Conservation (phyloP, 2,888 invertebrate species). For the Yponomeuta plumbellus region DNA sequence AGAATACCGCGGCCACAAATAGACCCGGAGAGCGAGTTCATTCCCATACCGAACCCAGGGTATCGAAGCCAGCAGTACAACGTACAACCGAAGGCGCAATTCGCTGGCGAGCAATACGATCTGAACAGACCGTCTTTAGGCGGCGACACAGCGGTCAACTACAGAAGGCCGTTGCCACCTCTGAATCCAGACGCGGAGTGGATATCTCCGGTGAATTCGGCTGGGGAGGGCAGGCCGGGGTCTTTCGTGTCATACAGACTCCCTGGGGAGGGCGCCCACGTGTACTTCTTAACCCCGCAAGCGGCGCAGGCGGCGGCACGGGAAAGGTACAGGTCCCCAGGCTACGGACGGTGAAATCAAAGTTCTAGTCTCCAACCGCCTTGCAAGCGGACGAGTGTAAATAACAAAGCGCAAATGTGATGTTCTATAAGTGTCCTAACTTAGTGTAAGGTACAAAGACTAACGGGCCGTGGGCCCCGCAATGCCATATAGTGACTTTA, state of each 20-base stretch:
- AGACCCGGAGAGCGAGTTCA: conserved; percentile 82
- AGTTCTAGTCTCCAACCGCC: conserved; percentile 64
- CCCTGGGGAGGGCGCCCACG: conserved; percentile 86
- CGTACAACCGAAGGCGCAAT: conserved; percentile 50
- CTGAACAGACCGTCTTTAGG: conserved; percentile 55
- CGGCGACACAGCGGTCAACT: conserved; percentile 76
- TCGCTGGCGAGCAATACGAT: conserved; percentile 59
- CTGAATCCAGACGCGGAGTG: conserved; percentile 69
- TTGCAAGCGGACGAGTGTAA: conserved; percentile 49
- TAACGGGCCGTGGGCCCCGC: conserved; percentile 52
- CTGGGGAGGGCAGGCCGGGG: conserved; percentile 69
- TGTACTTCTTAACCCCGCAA: conserved; percentile 86
- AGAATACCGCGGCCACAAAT: conserved; percentile 80
- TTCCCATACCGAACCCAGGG: conserved; percentile 66
- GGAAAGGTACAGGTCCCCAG: conserved; percentile 56
- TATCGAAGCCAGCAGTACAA: conserved; percentile 55
- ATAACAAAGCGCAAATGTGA: conserved; percentile 75
- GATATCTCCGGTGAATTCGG: conserved; percentile 39
- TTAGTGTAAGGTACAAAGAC: conserved; percentile 65
- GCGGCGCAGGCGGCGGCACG: conserved; percentile 51
- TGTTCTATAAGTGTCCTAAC: conserved; percentile 71
- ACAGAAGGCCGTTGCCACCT: conserved; percentile 73
- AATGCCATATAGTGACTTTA: conserved; percentile 65
- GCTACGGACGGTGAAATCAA: conserved; percentile 71
- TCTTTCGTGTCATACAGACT: conserved; percentile 83